These are phyloP conservation scores for Caenorhabditis macrosperma DNA, from an alignment of 2,888 invertebrate genomes.

Conservation along the genomic window DNA sequence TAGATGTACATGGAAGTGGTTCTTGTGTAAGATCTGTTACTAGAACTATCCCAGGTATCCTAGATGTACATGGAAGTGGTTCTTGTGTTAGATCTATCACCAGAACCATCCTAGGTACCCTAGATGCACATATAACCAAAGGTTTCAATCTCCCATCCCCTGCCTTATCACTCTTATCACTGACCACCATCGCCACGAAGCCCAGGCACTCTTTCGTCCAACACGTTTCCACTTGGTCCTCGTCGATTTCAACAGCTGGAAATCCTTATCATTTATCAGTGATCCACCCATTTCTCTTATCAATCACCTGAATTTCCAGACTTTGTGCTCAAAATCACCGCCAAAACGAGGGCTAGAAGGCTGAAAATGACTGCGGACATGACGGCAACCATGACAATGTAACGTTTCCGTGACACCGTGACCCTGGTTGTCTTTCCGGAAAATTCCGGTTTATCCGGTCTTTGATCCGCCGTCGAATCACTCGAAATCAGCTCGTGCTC, in stretches of 20 bases:
- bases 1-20: no score
- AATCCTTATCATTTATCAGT: no score
- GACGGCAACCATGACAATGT: not conserved
- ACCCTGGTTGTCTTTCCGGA: not conserved
- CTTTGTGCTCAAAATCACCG: not conserved
- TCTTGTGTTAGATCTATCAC: no score
- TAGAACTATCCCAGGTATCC: no score
- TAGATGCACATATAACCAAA: no score
- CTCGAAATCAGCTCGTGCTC: not conserved
- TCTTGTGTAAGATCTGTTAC: no score
- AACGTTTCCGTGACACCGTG: slow-evolving; percentile 19
- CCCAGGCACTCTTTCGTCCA: slow-evolving; percentile 18
- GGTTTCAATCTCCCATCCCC: no score
- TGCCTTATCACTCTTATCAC: no score
- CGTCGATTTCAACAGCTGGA: not conserved
- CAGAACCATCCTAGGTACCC: no score
- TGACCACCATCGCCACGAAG: not conserved
- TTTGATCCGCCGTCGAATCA: not conserved
- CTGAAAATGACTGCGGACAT: not conserved
- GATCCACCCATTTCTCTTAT: no score
- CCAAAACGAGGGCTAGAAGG: not conserved
- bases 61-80: no score
- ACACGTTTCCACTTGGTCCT: slow-evolving; percentile 5
- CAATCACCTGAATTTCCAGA: no score
- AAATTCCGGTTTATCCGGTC: not conserved